Evolutionary conservation across 2,797 vertebrate genomes (phyloP).

Genomic region (Artibeus jamaicensis): DNA sequence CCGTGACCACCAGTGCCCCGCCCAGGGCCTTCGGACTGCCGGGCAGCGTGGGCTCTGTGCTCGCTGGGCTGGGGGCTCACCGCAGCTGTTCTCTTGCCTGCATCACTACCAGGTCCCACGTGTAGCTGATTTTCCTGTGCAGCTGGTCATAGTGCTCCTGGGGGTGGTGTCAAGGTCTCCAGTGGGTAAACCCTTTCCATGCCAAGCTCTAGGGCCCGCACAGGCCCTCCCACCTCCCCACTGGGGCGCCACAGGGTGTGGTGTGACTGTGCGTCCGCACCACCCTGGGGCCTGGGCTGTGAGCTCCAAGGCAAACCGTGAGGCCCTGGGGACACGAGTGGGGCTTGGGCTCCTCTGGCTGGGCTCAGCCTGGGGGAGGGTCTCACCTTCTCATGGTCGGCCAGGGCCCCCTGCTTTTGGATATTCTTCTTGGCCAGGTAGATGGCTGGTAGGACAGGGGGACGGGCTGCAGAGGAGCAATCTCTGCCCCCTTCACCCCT

Average conservation of each 20-base stretch:
- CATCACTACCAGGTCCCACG: constrained; percentile 97
- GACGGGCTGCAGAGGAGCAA: neutral
- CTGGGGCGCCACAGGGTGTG: fast-evolving
- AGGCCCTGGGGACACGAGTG: neutral
- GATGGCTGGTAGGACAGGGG: constrained; percentile 85
- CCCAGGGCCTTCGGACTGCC: neutral
- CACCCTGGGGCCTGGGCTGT: neutral
- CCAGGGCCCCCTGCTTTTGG: constrained; percentile 91
- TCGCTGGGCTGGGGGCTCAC: constrained; percentile 79
- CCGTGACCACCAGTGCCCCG: neutral
- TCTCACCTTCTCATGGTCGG: constrained; percentile 93
- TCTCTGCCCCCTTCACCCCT: neutral
- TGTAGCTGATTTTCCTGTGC: constrained; percentile 94
- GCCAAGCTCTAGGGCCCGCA: neutral
- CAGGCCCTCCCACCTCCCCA: neutral
- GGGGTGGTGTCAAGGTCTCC: neutral
- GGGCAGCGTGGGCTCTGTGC: neutral
- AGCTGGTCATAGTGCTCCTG: constrained; percentile 92
- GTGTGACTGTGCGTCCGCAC: fast-evolving
- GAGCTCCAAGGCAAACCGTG: neutral
- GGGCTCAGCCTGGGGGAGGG: neutral
- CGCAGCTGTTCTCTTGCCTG: constrained; percentile 96
- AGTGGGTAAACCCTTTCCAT: neutral
- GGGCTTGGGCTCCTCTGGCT: neutral
- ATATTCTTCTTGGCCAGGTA: constrained; percentile 97